Percentiles rank a stretch among this genome's conserved stretches.
These are phyloP conservation scores for Karalla daura DNA, from an alignment of 2,797 vertebrate species.

Conservation along the genomic window DNA sequence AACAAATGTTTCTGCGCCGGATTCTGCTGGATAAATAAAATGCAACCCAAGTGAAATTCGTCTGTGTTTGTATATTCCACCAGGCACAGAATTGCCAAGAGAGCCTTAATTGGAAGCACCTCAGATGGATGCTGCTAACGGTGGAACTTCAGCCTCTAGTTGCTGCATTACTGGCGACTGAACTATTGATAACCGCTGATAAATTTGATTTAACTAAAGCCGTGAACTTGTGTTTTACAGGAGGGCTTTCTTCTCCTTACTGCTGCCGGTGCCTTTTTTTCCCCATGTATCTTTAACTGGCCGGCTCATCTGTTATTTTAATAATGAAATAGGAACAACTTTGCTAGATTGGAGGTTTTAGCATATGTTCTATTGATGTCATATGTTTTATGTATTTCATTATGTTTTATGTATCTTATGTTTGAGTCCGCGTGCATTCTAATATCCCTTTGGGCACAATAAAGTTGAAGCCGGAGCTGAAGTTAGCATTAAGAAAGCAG, in stretches of 20 bases:
- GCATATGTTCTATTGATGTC: conserved; percentile 55
- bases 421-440: conserved; percentile 40
- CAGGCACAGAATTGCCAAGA: conserved; percentile 51
- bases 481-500: conserved; percentile 66
- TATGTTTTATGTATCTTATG: conserved; percentile 47
- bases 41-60: conserved; percentile 66
- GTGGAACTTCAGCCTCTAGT: conserved; percentile 27
- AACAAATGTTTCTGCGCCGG: conserved; percentile 76
- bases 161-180: conserved; percentile 14
- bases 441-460: conserved; percentile 65
- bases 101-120: conserved; percentile 63
- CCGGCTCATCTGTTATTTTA: conserved; percentile 26
- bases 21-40: conserved; percentile 75
- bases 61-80: conserved; percentile 61
- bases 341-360: conserved; percentile 26
- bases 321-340: conserved; percentile 32
- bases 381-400: conserved; percentile 54
- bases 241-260: conserved; percentile 32
- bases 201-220: conserved; percentile 26
- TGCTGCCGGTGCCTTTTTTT: conserved; percentile 6
- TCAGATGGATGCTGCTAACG: conserved; percentile 41
- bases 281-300: conserved; percentile 19
- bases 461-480: conserved; percentile 58
- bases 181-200: conserved; percentile 10
- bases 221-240: neutral